These are phyloP conservation scores for Elymnias hypermnestra DNA, from an alignment of 1,140 invertebrate genomes.

Conservation along the genomic window DNA sequence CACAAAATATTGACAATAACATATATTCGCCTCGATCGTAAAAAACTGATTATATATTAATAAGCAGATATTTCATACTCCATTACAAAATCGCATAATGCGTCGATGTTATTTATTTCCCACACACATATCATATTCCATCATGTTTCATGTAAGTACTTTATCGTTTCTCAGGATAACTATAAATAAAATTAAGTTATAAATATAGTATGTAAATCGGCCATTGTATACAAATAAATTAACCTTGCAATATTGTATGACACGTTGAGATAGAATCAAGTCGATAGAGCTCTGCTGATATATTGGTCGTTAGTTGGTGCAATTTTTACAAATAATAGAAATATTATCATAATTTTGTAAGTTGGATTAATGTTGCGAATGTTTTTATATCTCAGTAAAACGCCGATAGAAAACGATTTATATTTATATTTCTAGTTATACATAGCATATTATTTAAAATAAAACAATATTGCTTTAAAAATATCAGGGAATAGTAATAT, in stretches of 20 bases:
- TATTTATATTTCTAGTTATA: constrained; percentile 30
- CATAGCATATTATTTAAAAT: constrained; percentile 41
- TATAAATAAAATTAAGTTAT: constrained; percentile 16
- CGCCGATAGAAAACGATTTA: constrained; percentile 27
- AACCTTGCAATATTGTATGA: background rate
- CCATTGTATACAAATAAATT: background rate
- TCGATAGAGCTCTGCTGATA: constrained; percentile 24
- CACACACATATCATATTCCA: constrained; percentile 8
- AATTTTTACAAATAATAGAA: too few relatives aligned
- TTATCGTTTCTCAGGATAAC: constrained; percentile 41
- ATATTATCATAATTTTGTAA: constrained; percentile 41
- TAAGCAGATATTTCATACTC: constrained; percentile 58
- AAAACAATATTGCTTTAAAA: constrained; percentile 44
- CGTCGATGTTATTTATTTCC: constrained; percentile 12
- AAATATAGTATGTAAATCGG: background rate
- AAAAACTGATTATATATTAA: constrained; percentile 65
- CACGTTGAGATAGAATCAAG: constrained; percentile 20
- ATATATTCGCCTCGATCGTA: constrained; percentile 52
- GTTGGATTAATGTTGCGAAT: too few relatives aligned
- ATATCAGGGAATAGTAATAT: constrained; percentile 37
- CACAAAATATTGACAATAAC: constrained; percentile 62
- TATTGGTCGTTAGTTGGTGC: constrained; percentile 33
- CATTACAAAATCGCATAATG: constrained; percentile 8
- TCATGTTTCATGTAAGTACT: constrained; percentile 53
- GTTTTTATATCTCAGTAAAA: constrained; percentile 32